A percentile compares a stretch with the other conserved stretches of the same genome.
phyloP scores from a whole-genome alignment of 2,113 vertebrate genomes.

The Atherinomorus stipes region DNA sequence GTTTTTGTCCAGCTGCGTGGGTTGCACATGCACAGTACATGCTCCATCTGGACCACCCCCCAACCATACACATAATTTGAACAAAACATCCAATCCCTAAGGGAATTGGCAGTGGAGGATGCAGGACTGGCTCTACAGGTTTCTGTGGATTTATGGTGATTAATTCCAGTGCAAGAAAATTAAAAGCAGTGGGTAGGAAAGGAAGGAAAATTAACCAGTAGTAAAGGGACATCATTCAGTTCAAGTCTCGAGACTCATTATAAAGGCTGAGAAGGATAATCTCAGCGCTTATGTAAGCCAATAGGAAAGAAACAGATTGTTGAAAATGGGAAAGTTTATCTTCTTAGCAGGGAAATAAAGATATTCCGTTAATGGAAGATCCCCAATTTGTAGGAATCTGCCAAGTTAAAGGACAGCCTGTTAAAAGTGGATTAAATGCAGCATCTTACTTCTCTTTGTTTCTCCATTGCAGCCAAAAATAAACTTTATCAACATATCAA shows the following conservation, averaged over 20 bases:
- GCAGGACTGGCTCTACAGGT: constrained; percentile 8
- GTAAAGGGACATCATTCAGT: constrained; percentile 6
- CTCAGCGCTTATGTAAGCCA: constrained; percentile 38
- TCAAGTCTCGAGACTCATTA: constrained; percentile 41
- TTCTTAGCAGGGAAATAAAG: background rate
- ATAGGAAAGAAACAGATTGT: constrained; percentile 35
- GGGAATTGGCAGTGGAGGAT: constrained; percentile 13
- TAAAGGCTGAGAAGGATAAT: constrained; percentile 36
- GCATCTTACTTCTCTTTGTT: background rate
- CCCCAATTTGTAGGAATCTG: background rate
- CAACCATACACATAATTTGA: constrained; percentile 10
- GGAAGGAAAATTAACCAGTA: background rate
- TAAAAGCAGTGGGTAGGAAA: background rate
- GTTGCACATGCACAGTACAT: constrained; percentile 17
- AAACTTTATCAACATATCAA: background rate
- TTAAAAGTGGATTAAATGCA: constrained; percentile 30
- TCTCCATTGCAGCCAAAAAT: constrained; percentile 8
- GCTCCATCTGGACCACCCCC: constrained; percentile 22
- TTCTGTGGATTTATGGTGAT: constrained; percentile 29
- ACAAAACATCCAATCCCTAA: constrained; percentile 18
- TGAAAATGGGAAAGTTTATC: constrained; percentile 24
- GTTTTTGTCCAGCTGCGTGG: constrained; percentile 33
- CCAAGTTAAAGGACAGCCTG: constrained; percentile 3
- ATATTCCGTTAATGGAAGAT: constrained; percentile 15
- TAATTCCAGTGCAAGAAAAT: constrained; percentile 18